A percentile compares a stretch with the other conserved stretches of the same genome.
phyloP scores from a whole-genome alignment of 2,113 vertebrate genomes.

The Sylvietta virens region DNA sequence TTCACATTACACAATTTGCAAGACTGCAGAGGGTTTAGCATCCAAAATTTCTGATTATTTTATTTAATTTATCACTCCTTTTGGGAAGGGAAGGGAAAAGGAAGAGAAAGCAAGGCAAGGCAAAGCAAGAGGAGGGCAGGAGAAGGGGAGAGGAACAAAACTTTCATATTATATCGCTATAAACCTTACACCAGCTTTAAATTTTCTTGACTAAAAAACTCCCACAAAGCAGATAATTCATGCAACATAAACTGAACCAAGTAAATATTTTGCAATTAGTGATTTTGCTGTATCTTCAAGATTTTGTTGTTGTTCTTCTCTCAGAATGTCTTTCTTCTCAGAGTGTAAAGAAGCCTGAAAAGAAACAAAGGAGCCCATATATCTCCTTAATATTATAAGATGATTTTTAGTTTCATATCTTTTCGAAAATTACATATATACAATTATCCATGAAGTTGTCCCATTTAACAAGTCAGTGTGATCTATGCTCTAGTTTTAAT shows the following conservation, averaged over 20 bases:
- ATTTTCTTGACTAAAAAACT: not conserved
- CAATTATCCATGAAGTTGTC: not conserved
- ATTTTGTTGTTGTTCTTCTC: not conserved
- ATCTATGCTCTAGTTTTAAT: not conserved
- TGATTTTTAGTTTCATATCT: not conserved
- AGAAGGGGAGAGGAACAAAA: rapidly evolving
- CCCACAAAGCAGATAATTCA: not conserved
- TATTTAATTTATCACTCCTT: not conserved
- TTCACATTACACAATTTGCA: not conserved
- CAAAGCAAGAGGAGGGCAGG: not conserved
- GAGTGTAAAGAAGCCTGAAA: not conserved
- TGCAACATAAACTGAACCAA: not conserved
- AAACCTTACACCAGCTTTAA: not conserved
- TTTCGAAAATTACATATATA: not conserved
- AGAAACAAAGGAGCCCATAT: not conserved
- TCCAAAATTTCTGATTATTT: not conserved
- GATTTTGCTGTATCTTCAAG: not conserved
- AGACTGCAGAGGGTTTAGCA: not conserved
- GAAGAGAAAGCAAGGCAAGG: no score
- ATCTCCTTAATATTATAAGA: not conserved
- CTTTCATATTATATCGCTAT: not conserved
- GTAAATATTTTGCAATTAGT: not conserved
- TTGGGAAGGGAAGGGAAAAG: not conserved
- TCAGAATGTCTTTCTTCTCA: not conserved
- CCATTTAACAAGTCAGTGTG: not conserved